Evolutionary conservation across 2,888 invertebrate species (phyloP).

Genomic region (Xanthorhoe designata): DNA sequence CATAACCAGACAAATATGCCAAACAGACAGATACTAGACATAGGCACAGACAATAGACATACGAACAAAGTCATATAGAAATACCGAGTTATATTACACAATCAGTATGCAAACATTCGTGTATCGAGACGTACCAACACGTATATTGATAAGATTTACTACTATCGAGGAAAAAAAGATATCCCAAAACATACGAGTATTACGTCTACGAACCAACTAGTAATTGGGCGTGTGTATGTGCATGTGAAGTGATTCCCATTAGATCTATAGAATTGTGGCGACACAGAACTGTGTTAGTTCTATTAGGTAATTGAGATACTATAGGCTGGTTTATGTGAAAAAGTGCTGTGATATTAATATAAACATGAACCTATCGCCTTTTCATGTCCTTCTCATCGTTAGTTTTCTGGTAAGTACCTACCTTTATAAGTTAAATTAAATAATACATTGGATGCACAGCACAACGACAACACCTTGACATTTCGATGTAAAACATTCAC

Average conservation of each 20-base stretch:
- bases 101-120: constrained; percentile 38
- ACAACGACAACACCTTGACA: background rate
- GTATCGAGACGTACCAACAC: constrained; percentile 32
- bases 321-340: background rate
- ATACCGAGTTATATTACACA: constrained; percentile 9
- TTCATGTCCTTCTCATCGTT: constrained; percentile 46
- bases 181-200: constrained; percentile 1
- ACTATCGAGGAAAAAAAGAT: constrained; percentile 17
- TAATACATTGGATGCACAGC: background rate
- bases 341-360: constrained; percentile 16
- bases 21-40: background rate
- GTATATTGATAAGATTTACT: constrained; percentile 28
- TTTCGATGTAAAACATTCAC: background rate
- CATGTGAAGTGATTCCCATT: background rate
- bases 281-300: background rate
- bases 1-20: background rate
- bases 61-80: constrained; percentile 12
- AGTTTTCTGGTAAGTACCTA: constrained; percentile 55
- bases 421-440: background rate
- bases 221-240: background rate
- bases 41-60: background rate
- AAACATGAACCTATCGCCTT: constrained; percentile 47
- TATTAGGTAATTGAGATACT: background rate
- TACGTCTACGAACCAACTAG: background rate
- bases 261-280: too few species aligned